Conservation (phyloP, 2,888 invertebrate species). For the Drosophila emarginata region DNA sequence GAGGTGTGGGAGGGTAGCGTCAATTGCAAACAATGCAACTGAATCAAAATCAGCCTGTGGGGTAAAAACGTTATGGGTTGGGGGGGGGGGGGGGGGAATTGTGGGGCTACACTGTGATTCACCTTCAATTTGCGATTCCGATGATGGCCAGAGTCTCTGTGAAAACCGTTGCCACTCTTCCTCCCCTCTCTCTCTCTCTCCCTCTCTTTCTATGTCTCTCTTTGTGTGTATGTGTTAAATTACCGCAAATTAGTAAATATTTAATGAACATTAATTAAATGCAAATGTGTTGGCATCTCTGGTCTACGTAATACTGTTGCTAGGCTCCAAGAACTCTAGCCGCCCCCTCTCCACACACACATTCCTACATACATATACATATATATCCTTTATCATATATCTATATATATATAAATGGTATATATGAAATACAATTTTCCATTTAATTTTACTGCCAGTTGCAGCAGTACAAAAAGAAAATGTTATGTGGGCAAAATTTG, state of each 20-base stretch:
- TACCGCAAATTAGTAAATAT: conserved; percentile 72
- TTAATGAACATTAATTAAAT: conserved; percentile 74
- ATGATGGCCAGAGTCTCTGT: neutral
- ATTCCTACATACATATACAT: conserved; percentile 6
- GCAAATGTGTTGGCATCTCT: conserved; percentile 48
- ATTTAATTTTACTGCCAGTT: conserved; percentile 69
- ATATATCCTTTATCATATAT: conserved; percentile 5
- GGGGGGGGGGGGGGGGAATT: neutral
- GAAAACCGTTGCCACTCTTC: neutral
- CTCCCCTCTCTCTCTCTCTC: neutral
- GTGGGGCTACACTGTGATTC: neutral
- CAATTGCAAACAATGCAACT: conserved; percentile 6
- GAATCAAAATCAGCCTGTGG: neutral
- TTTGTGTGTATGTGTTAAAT: conserved; percentile 37
- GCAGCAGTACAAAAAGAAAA: conserved; percentile 45
- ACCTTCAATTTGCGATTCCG: conserved; percentile 2
- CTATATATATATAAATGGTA: conserved; percentile 6
- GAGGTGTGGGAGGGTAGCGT: neutral
- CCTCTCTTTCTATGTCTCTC: conserved; percentile 2
- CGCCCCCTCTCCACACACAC: neutral
- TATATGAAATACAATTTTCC: conserved; percentile 53
- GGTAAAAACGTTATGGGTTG: neutral
- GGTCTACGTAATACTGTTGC: conserved; percentile 11
- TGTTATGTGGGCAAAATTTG: conserved; percentile 58
- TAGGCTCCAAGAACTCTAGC: conserved; percentile 9